phyloP scores from a whole-genome alignment of 30 jellyfish, hydroid and myxozoan genomes.

The Turritopsis dohrnii region DNA sequence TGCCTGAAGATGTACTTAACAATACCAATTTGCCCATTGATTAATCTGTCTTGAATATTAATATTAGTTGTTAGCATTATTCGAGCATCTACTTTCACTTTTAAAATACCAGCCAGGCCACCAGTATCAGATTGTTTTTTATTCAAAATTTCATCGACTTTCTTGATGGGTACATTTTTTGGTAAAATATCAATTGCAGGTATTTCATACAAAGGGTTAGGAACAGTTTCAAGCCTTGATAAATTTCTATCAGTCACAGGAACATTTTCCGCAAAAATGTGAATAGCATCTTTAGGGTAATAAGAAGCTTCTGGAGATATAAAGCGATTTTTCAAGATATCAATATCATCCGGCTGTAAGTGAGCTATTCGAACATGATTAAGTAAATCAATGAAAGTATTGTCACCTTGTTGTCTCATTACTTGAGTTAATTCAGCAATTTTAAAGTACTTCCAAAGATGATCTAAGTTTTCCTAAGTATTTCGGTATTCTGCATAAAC shows the following conservation, averaged over 20 bases:
- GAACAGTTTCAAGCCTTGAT: slow-evolving; percentile 12
- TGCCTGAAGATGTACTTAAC: not conserved
- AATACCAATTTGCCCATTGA: slow-evolving; percentile 41
- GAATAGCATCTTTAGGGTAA: slow-evolving; percentile 26
- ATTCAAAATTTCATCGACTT: not conserved
- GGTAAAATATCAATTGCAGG: slow-evolving; percentile 20
- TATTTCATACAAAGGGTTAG: not conserved
- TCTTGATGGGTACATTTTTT: not conserved
- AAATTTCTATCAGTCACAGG: not conserved
- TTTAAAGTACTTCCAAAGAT: slow-evolving; percentile 1
- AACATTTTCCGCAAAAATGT: slow-evolving; percentile 26
- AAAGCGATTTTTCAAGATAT: not conserved
- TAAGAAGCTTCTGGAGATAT: not conserved
- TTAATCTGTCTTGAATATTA: slow-evolving; percentile 33
- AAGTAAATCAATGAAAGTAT: slow-evolving; percentile 3
- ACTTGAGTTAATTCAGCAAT: slow-evolving; percentile 13
- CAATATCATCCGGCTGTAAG: not conserved
- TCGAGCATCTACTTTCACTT: slow-evolving; percentile 11
- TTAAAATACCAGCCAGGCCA: slow-evolving; percentile 8
- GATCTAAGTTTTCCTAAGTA: slow-evolving; percentile 8
- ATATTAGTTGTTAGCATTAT: slow-evolving; percentile 26
- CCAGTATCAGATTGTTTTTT: slow-evolving; percentile 13
- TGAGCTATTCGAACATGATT: slow-evolving; percentile 21
- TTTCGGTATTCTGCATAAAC: slow-evolving; percentile 3
- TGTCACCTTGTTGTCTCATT: slow-evolving; percentile 6